Evolutionary conservation across 2,888 invertebrate species (phyloP).

Genomic region (Anaspis maculata): DNA sequence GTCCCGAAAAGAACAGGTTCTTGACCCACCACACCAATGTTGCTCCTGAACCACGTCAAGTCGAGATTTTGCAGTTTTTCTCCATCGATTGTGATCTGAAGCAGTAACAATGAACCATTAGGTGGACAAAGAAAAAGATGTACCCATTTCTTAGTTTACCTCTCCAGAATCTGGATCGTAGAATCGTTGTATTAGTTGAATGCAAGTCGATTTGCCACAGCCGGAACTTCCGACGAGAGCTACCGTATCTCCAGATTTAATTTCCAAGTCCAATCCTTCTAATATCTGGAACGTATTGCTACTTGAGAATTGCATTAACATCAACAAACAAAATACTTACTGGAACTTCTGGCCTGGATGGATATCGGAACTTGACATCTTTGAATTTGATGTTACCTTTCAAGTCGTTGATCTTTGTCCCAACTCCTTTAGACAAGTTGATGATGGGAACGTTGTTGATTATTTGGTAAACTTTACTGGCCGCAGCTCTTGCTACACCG

Average conservation of each 20-base stretch:
- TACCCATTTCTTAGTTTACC: too few relatives aligned
- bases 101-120: too few relatives aligned
- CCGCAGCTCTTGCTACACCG: conserved; percentile 69
- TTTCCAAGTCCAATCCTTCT: conserved; percentile 55
- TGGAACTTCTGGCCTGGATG: conserved; percentile 63
- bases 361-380: conserved; percentile 69
- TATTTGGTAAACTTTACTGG: conserved; percentile 63
- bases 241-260: conserved; percentile 64
- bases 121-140: too few relatives aligned
- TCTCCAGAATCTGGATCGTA: conserved; percentile 62
- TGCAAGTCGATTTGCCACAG: conserved; percentile 72
- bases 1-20: conserved; percentile 83
- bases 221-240: conserved; percentile 68
- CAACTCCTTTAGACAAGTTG: conserved; percentile 55
- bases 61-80: conserved; percentile 64
- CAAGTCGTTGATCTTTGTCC: conserved; percentile 48
- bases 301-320: too few relatives aligned
- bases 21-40: conserved; percentile 85
- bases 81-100: conserved; percentile 60
- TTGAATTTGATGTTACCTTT: conserved; percentile 60
- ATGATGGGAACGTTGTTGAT: conserved; percentile 66
- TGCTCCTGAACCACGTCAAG: conserved; percentile 68
- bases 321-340: conserved; percentile 42
- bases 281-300: conserved; percentile 49
- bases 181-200: conserved; percentile 64